Percentiles rank a stretch among this genome's conserved stretches.
Conservation (phyloP, 2,888 invertebrate species). For the Bembecia ichneumoniformis region DNA sequence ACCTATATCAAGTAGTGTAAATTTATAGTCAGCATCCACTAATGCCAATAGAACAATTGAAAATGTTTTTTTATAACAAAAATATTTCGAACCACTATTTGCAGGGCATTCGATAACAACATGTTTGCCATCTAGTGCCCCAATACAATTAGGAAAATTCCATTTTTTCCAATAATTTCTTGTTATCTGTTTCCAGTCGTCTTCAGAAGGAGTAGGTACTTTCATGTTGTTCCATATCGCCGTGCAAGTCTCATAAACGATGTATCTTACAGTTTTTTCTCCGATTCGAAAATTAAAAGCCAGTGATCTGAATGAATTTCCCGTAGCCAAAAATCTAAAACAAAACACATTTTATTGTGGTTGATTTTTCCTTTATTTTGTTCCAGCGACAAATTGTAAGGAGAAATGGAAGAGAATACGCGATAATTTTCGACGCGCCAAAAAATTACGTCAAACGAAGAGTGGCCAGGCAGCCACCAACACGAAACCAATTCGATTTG, state of each 20-base stretch:
- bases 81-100: slow-evolving; percentile 3
- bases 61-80: slow-evolving; percentile 2
- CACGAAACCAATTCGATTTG: too few species aligned
- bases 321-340: too few species aligned
- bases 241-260: too few species aligned
- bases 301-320: not conserved
- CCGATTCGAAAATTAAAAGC: not conserved
- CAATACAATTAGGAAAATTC: too few species aligned
- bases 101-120: slow-evolving; percentile 1
- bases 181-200: too few species aligned
- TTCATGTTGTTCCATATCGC: too few species aligned
- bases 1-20: slow-evolving; percentile 3
- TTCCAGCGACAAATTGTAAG: too few species aligned
- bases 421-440: not conserved
- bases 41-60: slow-evolving; percentile 6
- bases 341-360: not conserved
- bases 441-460: too few species aligned
- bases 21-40: slow-evolving; percentile 7
- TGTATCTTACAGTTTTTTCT: not conserved
- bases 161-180: too few species aligned
- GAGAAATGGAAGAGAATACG: not conserved
- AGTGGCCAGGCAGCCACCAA: too few species aligned
- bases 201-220: too few species aligned
- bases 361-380: slow-evolving; percentile 3
- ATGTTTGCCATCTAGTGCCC: slow-evolving; percentile 6